Evolutionary conservation across 2,888 invertebrate genomes (phyloP), one percentile per base, ranked within the genome.

Genomic region (Petrolisthes cinctipes): DNA sequence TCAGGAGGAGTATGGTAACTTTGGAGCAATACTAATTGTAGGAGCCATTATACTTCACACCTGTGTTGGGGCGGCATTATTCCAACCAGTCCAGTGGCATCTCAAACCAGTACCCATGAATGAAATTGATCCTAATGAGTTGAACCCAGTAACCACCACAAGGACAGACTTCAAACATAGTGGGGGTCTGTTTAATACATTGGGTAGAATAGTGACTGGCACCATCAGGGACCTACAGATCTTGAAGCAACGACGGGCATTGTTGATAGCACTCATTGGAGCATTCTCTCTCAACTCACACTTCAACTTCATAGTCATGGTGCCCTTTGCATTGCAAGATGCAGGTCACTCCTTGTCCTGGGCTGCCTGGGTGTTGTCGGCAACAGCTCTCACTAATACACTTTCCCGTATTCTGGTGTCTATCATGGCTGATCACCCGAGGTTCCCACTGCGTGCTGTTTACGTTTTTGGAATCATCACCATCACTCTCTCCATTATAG

Each of bases 61-160:
- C 37, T 93, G 96, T 51, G 94, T 95, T 56, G 96, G 95, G 0
- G 95, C 96, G 95, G 92, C 95, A 78, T 93, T 95, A 68, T 95
- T 96, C 95, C 96, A 96, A 91, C 96, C 96, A 0, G 95, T 96
- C 0, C 94, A 95, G 92, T 95, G 95, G 95, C 95, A 96, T 92
- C 94, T 97, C 95, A 95, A 96, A 91, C 91, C 5, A 9, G 73
- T 73, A 9, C 9, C 61, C 61, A 61, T 11, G 2, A 17, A 3
- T 11, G 17, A 17, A 61, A 61, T 11, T 0, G 17, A 17, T 61
- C 61, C 17, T 11, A 17, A 17, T 51, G 53, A 76, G 76, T 51
- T 37, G 37, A 37, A 37, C 37, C 37, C 37, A 37, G 37, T 37
- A 37, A 37, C 37, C 37, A 37, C 37, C 37, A 9, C n/a, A n/a